These are phyloP conservation scores for Hormaphis cornu DNA, from an alignment of 1,140 invertebrate genomes.

Conservation along the genomic window DNA sequence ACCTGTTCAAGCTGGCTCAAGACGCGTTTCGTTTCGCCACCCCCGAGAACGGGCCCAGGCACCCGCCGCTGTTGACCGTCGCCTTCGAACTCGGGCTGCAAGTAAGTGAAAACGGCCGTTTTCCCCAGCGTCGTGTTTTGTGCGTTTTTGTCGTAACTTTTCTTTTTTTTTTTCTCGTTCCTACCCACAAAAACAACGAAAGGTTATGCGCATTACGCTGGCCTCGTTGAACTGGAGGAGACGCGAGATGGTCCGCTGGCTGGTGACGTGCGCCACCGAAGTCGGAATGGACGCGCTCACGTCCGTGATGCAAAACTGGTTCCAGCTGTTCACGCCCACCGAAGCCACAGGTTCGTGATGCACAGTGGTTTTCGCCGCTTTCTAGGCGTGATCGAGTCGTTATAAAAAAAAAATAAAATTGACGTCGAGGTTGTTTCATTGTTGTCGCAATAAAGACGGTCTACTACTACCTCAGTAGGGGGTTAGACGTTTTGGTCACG, in stretches of 20 bases:
- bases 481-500: too few species aligned
- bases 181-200: too few species aligned
- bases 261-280: slow-evolving; percentile 75
- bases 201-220: slow-evolving; percentile 75
- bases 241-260: slow-evolving; percentile 76
- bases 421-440: too few species aligned
- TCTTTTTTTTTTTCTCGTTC: slow-evolving; percentile 33
- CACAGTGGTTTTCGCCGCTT: too few species aligned
- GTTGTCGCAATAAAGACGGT: too few species aligned
- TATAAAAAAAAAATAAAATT: too few species aligned
- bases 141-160: slow-evolving; percentile 17
- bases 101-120: slow-evolving; percentile 46
- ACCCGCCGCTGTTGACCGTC: slow-evolving; percentile 62
- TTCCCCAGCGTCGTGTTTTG: not conserved
- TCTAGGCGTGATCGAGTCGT: too few species aligned
- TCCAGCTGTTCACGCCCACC: slow-evolving; percentile 70
- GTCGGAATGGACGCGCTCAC: slow-evolving; percentile 68
- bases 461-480: too few species aligned
- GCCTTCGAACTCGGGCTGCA: slow-evolving; percentile 72
- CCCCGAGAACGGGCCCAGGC: slow-evolving; percentile 59
- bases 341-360: slow-evolving; percentile 56
- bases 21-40: slow-evolving; percentile 73
- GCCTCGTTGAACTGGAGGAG: slow-evolving; percentile 69
- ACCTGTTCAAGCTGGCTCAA: slow-evolving; percentile 73
- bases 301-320: slow-evolving; percentile 79